Conservation (phyloP, 2,113 vertebrate species). For the Monopterus albus region DNA sequence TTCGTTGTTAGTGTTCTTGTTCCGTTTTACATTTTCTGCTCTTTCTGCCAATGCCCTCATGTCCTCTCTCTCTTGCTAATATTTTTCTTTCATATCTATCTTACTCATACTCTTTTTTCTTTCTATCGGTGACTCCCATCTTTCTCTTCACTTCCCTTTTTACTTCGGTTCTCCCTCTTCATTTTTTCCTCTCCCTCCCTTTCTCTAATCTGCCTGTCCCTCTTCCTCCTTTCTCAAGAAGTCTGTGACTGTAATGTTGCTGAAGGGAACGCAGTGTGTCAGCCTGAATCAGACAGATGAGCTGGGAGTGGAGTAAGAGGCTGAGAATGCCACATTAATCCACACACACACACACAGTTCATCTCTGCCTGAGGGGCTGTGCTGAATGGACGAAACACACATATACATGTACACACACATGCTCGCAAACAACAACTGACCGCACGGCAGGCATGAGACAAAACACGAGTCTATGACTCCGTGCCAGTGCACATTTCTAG, state of each 20-base stretch:
- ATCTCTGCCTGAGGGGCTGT: slow-evolving; percentile 54
- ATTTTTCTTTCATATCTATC: slow-evolving; percentile 53
- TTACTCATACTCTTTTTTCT: slow-evolving; percentile 14
- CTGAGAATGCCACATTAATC: slow-evolving; percentile 75
- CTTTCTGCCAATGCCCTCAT: slow-evolving; percentile 45
- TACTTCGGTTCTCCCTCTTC: slow-evolving; percentile 27
- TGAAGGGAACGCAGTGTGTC: slow-evolving; percentile 79
- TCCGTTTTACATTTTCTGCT: slow-evolving; percentile 22
- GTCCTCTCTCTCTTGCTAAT: slow-evolving; percentile 40
- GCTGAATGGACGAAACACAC: slow-evolving; percentile 29
- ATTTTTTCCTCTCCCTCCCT: slow-evolving; percentile 1
- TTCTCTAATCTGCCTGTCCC: background rate
- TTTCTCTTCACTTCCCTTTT: slow-evolving; percentile 50
- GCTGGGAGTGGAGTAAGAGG: slow-evolving; percentile 75
- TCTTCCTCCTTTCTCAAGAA: slow-evolving; percentile 50
- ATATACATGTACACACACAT: slow-evolving; percentile 33
- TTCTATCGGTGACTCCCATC: slow-evolving; percentile 42
- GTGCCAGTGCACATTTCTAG: background rate
- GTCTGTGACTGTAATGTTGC: slow-evolving; percentile 78
- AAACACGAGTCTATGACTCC: slow-evolving; percentile 37
- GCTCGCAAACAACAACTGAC: slow-evolving; percentile 38
- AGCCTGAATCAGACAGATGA: slow-evolving; percentile 80
- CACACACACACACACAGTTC: slow-evolving; percentile 24
- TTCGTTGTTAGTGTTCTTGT: slow-evolving; percentile 30
- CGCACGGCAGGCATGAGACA: slow-evolving; percentile 42